Conservation (phyloP, 2,888 invertebrate species). For the Cacoxenus indagator region DNA sequence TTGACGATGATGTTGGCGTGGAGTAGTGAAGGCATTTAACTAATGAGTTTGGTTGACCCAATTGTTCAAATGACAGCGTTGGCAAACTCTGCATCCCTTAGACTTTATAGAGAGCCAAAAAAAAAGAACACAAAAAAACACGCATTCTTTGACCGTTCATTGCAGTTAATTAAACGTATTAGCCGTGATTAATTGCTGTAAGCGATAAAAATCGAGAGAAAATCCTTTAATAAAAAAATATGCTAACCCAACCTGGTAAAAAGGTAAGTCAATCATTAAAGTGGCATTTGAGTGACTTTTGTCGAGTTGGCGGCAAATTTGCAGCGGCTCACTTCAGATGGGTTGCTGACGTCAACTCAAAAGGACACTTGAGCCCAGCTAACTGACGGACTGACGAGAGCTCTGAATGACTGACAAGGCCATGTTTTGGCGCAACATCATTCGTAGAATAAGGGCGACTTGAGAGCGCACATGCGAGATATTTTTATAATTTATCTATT, state of each 20-base stretch:
- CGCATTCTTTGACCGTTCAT: not conserved
- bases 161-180: constrained; percentile 34
- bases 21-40: constrained; percentile 5
- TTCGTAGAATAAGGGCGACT: not conserved
- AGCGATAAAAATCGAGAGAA: constrained; percentile 23
- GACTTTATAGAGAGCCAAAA: too few relatives aligned
- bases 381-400: constrained; percentile 38
- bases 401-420: constrained; percentile 44
- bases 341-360: constrained; percentile 43
- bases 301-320: constrained; percentile 6
- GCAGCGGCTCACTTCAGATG: not conserved
- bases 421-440: constrained; percentile 42
- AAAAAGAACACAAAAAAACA: too few relatives aligned
- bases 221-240: constrained; percentile 16
- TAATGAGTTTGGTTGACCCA: constrained; percentile 3
- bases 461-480: constrained; percentile 10
- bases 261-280: constrained; percentile 48
- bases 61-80: not conserved
- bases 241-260: not conserved
- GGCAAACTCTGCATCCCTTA: not conserved
- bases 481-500: constrained; percentile 68
- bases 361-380: not conserved
- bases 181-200: constrained; percentile 38
- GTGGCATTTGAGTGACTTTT: constrained; percentile 61
- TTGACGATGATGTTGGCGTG: not conserved